These are phyloP conservation scores for Eupelmus urozonus DNA, from an alignment of 2,888 invertebrate genomes.

Conservation along the genomic window DNA sequence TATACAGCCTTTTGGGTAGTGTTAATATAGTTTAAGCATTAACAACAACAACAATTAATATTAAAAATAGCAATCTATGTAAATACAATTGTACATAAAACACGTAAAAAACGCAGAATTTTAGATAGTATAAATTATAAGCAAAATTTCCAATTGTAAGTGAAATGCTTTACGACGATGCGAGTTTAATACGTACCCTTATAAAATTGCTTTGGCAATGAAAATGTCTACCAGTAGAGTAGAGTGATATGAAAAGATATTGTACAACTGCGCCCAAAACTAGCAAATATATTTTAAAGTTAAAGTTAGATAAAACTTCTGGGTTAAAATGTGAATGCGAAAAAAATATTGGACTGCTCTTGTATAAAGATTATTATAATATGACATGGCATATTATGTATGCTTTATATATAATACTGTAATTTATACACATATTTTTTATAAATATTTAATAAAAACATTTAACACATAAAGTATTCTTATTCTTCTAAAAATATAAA, in stretches of 20 bases:
- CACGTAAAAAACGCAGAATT: constrained; percentile 5
- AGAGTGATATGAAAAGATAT: constrained; percentile 5
- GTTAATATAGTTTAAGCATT: constrained; percentile 37
- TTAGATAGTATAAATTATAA: constrained; percentile 38
- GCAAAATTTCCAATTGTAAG: constrained; percentile 13
- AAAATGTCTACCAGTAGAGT: constrained; percentile 23
- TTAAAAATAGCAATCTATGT: constrained; percentile 56
- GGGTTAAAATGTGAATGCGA: background rate
- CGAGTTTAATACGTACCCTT: constrained; percentile 17
- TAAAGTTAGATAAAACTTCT: constrained; percentile 8
- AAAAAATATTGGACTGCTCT: constrained; percentile 8
- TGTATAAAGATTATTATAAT: constrained; percentile 21
- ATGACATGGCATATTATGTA: constrained; percentile 65
- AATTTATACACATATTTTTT: constrained; percentile 77
- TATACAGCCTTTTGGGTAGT: constrained; percentile 11
- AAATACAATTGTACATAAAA: constrained; percentile 50
- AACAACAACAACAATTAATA: constrained; percentile 42
- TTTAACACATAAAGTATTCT: constrained; percentile 27
- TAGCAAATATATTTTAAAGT: constrained; percentile 41
- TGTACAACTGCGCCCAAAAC: constrained; percentile 26
- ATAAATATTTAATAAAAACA: constrained; percentile 76
- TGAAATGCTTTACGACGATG: constrained; percentile 33
- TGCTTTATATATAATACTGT: constrained; percentile 73
- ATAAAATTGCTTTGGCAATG: constrained; percentile 15
- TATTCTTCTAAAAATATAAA: background rate